Conservation (phyloP, 2,888 invertebrate genomes). For the Stomorhina lunata region DNA sequence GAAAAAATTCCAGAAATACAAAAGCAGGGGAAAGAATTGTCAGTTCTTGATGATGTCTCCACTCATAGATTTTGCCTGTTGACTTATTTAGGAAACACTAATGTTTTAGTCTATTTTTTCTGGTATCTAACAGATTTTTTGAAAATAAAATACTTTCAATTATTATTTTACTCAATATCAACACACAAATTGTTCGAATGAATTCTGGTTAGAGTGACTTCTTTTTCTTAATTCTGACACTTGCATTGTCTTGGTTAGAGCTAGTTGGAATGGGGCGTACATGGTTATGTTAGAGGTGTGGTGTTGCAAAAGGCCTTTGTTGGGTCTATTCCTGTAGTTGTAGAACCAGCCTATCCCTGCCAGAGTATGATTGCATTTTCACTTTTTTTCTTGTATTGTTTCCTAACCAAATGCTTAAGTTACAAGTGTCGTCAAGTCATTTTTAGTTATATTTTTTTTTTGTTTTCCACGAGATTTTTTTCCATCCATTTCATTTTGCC, state of each 20-base stretch:
- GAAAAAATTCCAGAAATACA: slow-evolving; percentile 29
- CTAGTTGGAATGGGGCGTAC: neutral
- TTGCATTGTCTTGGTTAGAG: slow-evolving; percentile 55
- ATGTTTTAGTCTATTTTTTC: neutral
- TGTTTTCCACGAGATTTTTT: slow-evolving; percentile 12
- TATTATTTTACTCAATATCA: slow-evolving; percentile 53
- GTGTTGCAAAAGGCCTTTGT: slow-evolving; percentile 20
- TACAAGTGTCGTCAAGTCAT: slow-evolving; percentile 62
- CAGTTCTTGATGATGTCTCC: slow-evolving; percentile 35
- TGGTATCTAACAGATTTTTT: slow-evolving; percentile 27
- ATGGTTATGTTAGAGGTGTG: slow-evolving; percentile 25
- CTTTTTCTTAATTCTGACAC: slow-evolving; percentile 57
- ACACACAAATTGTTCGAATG: neutral
- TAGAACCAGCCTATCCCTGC: slow-evolving; percentile 35
- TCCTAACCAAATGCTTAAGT: slow-evolving; percentile 58
- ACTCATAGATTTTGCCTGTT: slow-evolving; percentile 26
- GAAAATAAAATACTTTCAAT: slow-evolving; percentile 54
- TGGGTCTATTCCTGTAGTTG: neutral
- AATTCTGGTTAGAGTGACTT: slow-evolving; percentile 32
- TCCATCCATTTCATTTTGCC: slow-evolving; percentile 14
- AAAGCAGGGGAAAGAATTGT: slow-evolving; percentile 21
- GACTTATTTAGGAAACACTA: slow-evolving; percentile 46
- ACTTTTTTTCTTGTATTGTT: slow-evolving; percentile 38
- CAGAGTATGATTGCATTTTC: slow-evolving; percentile 28
- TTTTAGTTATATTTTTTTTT: slow-evolving; percentile 49